phyloP scores from a whole-genome alignment of 1,140 invertebrate genomes.

The Rhopalosiphum padi region DNA sequence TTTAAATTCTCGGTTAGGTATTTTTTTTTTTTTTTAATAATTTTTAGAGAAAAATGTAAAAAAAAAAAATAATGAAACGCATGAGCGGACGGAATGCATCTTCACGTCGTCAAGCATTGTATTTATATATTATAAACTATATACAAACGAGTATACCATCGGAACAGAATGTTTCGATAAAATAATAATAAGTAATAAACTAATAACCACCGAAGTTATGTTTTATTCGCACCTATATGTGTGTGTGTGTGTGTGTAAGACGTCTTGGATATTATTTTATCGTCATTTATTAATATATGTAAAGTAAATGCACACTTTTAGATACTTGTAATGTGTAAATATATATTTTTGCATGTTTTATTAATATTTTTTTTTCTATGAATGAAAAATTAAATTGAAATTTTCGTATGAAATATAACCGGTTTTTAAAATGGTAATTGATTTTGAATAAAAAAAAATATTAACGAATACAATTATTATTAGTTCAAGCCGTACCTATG shows the following conservation, averaged over 20 bases:
- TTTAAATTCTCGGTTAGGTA: slow-evolving; percentile 11
- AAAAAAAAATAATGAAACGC: slow-evolving; percentile 1
- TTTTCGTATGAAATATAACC: neutral
- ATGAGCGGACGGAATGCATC: neutral
- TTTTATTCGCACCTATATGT: neutral
- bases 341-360: neutral
- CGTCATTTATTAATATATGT: neutral
- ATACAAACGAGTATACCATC: neutral
- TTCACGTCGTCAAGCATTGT: neutral
- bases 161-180: neutral
- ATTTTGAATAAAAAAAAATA: neutral
- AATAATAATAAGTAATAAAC: neutral
- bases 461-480: neutral
- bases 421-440: neutral
- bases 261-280: neutral
- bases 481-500: neutral
- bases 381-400: neutral
- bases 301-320: neutral
- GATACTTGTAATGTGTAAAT: neutral
- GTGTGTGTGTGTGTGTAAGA: neutral
- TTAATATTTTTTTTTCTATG: neutral
- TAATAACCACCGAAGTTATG: neutral
- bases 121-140: too few relatives aligned
- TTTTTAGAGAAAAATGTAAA: slow-evolving; percentile 6
- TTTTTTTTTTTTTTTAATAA: neutral